A percentile compares a stretch with the other conserved stretches of the same genome.
These are phyloP conservation scores for Malurus alboscapulatus DNA, from an alignment of 2,113 vertebrate genomes.

Conservation along the genomic window DNA sequence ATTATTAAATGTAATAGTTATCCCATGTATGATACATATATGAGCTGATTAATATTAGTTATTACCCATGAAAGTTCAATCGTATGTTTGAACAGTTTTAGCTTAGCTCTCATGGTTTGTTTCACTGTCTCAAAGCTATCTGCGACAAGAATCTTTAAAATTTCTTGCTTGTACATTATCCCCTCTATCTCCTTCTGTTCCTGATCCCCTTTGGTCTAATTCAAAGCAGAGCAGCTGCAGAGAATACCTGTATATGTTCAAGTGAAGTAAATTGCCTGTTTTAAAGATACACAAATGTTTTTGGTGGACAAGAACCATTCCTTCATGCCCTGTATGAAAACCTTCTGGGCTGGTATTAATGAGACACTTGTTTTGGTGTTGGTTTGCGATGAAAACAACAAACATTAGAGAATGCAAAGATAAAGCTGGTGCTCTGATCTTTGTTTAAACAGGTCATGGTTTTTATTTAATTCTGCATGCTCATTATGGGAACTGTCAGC, in stretches of 20 bases:
- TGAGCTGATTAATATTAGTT: not conserved
- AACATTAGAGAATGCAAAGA: not conserved
- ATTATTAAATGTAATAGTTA: not conserved
- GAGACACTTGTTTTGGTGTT: not conserved
- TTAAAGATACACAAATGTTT: not conserved
- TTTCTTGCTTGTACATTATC: not conserved
- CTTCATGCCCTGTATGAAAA: not conserved
- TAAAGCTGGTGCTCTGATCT: constrained; percentile 28
- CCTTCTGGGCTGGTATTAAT: not conserved
- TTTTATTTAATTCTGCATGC: constrained; percentile 32
- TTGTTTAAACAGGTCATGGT: constrained; percentile 39
- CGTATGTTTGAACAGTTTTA: not conserved
- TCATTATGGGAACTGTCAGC: not conserved
- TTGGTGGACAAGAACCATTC: not conserved
- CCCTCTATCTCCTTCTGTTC: not conserved
- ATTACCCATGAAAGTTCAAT: not conserved
- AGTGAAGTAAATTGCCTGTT: not conserved
- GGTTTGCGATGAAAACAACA: constrained; percentile 2
- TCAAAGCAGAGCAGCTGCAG: not conserved
- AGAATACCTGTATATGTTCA: not conserved
- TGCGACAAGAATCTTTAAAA: not conserved
- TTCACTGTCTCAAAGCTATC: constrained; percentile 5
- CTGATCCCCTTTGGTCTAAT: not conserved
- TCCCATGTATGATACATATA: not conserved
- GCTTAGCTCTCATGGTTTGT: not conserved